Evolutionary conservation across 2,797 vertebrate species (phyloP).

Genomic region (Novumbra hubbsi): DNA sequence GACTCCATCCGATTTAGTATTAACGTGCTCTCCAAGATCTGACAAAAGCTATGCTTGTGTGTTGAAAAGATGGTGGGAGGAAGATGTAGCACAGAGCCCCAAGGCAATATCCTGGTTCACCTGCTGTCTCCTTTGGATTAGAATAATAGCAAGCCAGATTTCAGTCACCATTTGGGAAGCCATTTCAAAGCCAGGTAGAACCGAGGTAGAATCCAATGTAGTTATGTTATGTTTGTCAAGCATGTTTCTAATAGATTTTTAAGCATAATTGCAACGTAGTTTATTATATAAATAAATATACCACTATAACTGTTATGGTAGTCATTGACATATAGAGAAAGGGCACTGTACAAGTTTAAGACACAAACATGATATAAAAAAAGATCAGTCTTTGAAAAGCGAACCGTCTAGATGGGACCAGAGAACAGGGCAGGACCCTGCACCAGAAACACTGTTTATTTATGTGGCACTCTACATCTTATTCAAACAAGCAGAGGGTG

Average conservation of each 20-base stretch:
- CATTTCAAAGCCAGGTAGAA: not conserved
- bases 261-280: not conserved
- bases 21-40: too few relatives aligned
- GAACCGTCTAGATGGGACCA: constrained; percentile 20
- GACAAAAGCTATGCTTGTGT: too few relatives aligned
- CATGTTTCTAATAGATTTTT: not conserved
- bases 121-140: not conserved
- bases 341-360: not conserved
- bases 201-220: not conserved
- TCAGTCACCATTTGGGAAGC: not conserved
- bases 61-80: not conserved
- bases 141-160: not conserved
- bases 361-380: not conserved
- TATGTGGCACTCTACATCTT: constrained; percentile 34
- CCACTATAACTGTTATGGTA: not conserved
- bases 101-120: not conserved
- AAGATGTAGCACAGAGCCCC: not conserved
- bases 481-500: constrained; percentile 39
- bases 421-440: constrained; percentile 1
- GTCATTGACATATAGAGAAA: not conserved
- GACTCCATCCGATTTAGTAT: too few relatives aligned
- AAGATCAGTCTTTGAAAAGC: constrained; percentile 4
- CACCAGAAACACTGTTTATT: constrained; percentile 30
- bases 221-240: not conserved
- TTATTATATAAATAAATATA: too few relatives aligned